These are phyloP conservation scores for Sweltsa coloradensis DNA, from an alignment of 1,140 invertebrate genomes.

Conservation along the genomic window DNA sequence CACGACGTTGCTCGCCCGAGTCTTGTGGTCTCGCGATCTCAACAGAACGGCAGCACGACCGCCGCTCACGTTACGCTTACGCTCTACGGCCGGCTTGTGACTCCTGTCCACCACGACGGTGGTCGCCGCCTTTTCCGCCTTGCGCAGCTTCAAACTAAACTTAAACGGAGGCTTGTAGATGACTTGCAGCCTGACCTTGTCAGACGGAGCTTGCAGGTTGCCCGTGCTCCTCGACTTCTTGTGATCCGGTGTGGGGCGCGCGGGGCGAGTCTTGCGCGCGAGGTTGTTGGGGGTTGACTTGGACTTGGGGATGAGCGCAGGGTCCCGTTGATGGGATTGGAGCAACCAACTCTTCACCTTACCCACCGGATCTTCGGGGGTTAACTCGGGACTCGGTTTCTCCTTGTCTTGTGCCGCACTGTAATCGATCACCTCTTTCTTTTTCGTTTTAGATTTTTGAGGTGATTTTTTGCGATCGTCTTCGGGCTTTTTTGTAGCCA, in stretches of 20 bases:
- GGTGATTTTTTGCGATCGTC: constrained; percentile 11
- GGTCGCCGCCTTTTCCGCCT: constrained; percentile 5
- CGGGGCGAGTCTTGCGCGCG: constrained; percentile 5
- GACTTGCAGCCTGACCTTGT: constrained; percentile 63
- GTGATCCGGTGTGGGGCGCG: constrained; percentile 24
- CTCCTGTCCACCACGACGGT: constrained; percentile 6
- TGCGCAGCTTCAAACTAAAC: constrained; percentile 62
- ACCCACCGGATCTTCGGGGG: constrained; percentile 54
- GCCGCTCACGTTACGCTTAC: constrained; percentile 22
- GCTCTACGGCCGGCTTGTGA: constrained; percentile 24
- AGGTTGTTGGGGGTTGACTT: constrained; percentile 12
- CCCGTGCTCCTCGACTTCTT: constrained; percentile 30
- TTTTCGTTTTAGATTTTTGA: constrained; percentile 32
- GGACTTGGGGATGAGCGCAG: constrained; percentile 10
- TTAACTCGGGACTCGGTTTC: constrained; percentile 13
- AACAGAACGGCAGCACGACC: constrained; percentile 24
- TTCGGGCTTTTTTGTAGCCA: not conserved
- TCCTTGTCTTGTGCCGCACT: constrained; percentile 41
- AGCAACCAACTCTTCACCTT: constrained; percentile 77
- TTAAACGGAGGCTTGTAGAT: constrained; percentile 77
- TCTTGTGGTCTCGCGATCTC: constrained; percentile 6
- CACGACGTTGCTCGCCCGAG: not conserved
- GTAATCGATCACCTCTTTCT: constrained; percentile 68
- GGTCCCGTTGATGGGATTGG: constrained; percentile 41
- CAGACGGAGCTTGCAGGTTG: constrained; percentile 33